Evolutionary conservation across 2,888 invertebrate genomes (phyloP).

Genomic region (Limnephilus rhombicus): DNA sequence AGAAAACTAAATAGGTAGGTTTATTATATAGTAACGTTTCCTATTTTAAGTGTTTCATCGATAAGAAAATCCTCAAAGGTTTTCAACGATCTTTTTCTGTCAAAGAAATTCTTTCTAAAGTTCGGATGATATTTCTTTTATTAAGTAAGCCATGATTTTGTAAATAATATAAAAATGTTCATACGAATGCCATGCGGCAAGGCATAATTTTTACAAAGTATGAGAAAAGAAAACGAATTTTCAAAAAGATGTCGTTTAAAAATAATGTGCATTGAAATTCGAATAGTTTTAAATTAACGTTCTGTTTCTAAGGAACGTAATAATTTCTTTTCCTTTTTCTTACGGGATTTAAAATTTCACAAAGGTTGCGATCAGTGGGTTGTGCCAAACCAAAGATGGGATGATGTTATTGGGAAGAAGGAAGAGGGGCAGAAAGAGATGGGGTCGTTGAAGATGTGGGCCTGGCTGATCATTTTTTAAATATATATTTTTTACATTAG

Average conservation of each 20-base stretch:
- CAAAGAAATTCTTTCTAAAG: not conserved
- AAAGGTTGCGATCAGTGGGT: too few relatives aligned
- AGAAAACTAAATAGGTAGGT: not conserved
- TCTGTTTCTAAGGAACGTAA: not conserved
- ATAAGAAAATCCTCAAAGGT: not conserved
- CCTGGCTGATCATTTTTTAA: too few relatives aligned
- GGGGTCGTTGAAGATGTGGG: too few relatives aligned
- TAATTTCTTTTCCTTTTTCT: too few relatives aligned
- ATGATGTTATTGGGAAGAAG: too few relatives aligned
- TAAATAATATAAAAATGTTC: not conserved
- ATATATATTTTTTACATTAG: too few relatives aligned
- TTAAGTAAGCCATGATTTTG: not conserved
- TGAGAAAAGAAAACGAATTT: not conserved
- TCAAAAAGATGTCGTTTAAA: not conserved
- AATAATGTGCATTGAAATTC: too few relatives aligned
- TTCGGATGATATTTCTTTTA: not conserved
- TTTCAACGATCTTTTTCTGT: not conserved
- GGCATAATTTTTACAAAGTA: not conserved
- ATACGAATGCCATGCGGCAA: too few relatives aligned
- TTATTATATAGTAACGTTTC: not conserved
- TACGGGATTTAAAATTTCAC: too few relatives aligned
- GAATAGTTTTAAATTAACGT: too few relatives aligned
- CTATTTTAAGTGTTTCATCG: not conserved
- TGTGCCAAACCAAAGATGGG: too few relatives aligned
- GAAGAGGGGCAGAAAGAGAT: too few relatives aligned